Percentiles rank a stretch among this genome's conserved stretches.
Conservation (phyloP, 2,113 vertebrate genomes). For the Columba livia region DNA sequence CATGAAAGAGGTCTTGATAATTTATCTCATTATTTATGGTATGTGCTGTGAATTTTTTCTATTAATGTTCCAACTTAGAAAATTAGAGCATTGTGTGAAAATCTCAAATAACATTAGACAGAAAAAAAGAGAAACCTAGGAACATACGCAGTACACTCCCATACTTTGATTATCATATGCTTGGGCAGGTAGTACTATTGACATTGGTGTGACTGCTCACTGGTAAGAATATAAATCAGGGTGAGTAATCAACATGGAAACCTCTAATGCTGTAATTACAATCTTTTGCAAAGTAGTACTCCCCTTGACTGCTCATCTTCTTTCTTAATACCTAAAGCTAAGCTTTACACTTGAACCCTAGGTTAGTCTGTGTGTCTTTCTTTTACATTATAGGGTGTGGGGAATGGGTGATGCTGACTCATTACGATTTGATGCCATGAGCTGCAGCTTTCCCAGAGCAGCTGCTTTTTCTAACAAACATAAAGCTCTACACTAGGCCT, state of each 20-base stretch:
- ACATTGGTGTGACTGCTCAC: not conserved
- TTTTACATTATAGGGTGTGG: not conserved
- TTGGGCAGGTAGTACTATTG: not conserved
- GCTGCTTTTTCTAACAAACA: constrained; percentile 37
- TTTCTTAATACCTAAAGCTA: not conserved
- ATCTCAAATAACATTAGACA: not conserved
- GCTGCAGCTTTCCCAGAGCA: constrained; percentile 23
- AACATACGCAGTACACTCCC: not conserved
- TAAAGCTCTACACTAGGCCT: not conserved
- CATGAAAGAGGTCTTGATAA: not conserved
- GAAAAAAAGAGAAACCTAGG: not conserved
- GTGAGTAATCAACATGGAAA: not conserved
- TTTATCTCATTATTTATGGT: not conserved
- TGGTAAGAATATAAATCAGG: not conserved
- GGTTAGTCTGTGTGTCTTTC: not conserved
- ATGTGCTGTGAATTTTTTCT: not conserved
- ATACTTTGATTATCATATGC: not conserved
- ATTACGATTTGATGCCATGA: not conserved
- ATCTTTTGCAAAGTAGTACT: not conserved
- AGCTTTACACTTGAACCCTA: not conserved
- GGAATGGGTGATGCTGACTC: not conserved
- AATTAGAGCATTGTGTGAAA: not conserved
- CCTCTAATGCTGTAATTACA: not conserved
- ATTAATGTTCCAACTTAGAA: not conserved
- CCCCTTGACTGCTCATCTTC: not conserved